Evolutionary conservation across 2,797 vertebrate genomes (phyloP).

Genomic region (Pipistrellus pygmaeus): DNA sequence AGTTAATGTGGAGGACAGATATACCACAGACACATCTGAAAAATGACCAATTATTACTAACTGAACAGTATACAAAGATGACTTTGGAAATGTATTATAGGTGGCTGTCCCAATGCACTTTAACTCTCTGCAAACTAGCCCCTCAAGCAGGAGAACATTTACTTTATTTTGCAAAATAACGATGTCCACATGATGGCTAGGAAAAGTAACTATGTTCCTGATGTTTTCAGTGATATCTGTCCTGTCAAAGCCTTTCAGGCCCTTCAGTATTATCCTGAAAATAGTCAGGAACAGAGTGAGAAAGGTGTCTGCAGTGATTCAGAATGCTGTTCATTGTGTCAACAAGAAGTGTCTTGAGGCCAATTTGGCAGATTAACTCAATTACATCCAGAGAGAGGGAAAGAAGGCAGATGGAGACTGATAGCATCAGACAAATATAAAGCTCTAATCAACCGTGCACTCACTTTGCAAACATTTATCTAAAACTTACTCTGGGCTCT

Average conservation of each 20-base stretch:
- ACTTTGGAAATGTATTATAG: neutral
- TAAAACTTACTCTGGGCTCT: neutral
- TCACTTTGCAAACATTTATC: neutral
- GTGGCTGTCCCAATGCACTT: neutral
- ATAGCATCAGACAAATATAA: neutral
- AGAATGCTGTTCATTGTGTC: neutral
- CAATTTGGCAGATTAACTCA: neutral
- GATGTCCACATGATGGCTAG: neutral
- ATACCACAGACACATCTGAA: neutral
- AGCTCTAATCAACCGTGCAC: neutral
- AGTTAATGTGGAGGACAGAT: slow-evolving; percentile 25
- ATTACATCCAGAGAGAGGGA: neutral
- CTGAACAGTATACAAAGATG: neutral
- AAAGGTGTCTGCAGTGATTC: neutral
- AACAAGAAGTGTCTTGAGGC: neutral
- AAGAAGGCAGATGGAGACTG: neutral
- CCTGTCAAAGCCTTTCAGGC: neutral
- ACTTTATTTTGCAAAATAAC: neutral
- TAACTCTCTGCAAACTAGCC: neutral
- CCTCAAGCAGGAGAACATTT: neutral
- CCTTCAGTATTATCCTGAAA: neutral
- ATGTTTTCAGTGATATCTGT: neutral
- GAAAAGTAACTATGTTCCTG: neutral
- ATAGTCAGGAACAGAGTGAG: neutral
- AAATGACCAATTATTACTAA: neutral